Evolutionary conservation across 1,140 invertebrate genomes (phyloP).

Genomic region (Musca vetustissima): DNA sequence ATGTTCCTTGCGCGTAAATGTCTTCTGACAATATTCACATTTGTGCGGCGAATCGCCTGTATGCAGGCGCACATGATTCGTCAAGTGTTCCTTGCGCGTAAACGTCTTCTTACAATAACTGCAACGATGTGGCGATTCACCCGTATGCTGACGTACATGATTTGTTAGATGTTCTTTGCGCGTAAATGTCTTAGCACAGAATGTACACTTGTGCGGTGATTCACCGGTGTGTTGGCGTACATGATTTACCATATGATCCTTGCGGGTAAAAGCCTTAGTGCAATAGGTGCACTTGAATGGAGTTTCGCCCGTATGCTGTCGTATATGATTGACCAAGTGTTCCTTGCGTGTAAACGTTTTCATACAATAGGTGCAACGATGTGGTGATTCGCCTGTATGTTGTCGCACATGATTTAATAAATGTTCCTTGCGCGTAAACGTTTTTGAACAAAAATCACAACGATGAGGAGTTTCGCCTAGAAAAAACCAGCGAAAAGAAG

Average conservation of each 20-base stretch:
- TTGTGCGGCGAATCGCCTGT: conserved; percentile 79
- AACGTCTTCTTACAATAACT: conserved; percentile 74
- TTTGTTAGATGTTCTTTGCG: conserved; percentile 72
- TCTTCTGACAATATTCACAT: conserved; percentile 81
- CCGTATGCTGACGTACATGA: conserved; percentile 74
- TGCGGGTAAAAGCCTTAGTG: conserved; percentile 82
- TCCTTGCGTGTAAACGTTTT: conserved; percentile 76
- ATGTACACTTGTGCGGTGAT: conserved; percentile 74
- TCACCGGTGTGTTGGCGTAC: conserved; percentile 87
- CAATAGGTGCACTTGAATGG: conserved; percentile 84
- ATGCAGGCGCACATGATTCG: conserved; percentile 78
- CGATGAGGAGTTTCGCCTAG: conserved; percentile 81
- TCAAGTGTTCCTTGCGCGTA: conserved; percentile 87
- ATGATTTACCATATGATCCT: conserved; percentile 74
- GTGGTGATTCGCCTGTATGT: conserved; percentile 69
- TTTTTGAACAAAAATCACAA: conserved; percentile 81
- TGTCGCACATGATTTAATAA: conserved; percentile 80
- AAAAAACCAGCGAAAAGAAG: background rate
- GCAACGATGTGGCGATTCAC: conserved; percentile 75
- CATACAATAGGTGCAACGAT: conserved; percentile 66
- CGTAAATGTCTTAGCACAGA: conserved; percentile 80
- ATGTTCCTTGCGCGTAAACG: conserved; percentile 81
- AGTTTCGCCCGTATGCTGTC: conserved; percentile 83
- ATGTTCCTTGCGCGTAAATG: conserved; percentile 80
- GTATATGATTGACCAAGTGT: conserved; percentile 77